Percentiles rank a stretch among this genome's conserved stretches.
These are phyloP conservation scores for Euplexia lucipara DNA, from an alignment of 2,888 invertebrate species.

Conservation along the genomic window DNA sequence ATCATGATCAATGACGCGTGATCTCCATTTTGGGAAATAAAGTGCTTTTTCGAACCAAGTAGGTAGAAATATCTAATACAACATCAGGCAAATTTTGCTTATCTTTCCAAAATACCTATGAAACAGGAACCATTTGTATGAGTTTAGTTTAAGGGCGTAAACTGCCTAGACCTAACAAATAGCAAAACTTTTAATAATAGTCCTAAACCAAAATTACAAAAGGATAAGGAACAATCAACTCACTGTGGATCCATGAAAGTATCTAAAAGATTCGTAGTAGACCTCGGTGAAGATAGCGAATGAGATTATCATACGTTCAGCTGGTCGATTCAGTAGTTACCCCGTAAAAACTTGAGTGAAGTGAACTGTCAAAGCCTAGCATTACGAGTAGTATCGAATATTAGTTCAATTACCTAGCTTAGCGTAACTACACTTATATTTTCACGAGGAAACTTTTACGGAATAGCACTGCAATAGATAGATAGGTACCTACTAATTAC, in stretches of 20 bases:
- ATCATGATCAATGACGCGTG: slow-evolving; percentile 50
- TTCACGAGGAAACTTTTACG: too few relatives aligned
- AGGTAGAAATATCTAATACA: slow-evolving; percentile 14
- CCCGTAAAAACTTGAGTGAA: too few relatives aligned
- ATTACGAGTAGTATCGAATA: too few relatives aligned
- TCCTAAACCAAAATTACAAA: neutral
- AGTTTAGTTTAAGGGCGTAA: neutral
- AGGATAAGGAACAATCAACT: neutral
- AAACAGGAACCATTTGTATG: neutral
- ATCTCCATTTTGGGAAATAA: slow-evolving; percentile 53
- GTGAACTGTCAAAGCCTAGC: too few relatives aligned
- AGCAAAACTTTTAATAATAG: neutral
- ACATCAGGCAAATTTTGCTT: slow-evolving; percentile 1
- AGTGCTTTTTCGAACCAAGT: slow-evolving; percentile 34
- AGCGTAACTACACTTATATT: too few relatives aligned
- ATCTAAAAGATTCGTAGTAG: neutral
- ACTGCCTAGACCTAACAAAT: neutral
- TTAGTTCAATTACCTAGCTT: too few relatives aligned
- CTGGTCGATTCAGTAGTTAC: too few relatives aligned
- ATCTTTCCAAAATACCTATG: neutral
- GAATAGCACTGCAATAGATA: too few relatives aligned
- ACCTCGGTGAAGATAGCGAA: too few relatives aligned
- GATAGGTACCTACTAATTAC: too few relatives aligned
- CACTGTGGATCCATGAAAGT: neutral
- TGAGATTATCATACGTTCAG: too few relatives aligned